phyloP scores from a whole-genome alignment of 1,140 invertebrate genomes.

The Drosophila kohkoa region DNA sequence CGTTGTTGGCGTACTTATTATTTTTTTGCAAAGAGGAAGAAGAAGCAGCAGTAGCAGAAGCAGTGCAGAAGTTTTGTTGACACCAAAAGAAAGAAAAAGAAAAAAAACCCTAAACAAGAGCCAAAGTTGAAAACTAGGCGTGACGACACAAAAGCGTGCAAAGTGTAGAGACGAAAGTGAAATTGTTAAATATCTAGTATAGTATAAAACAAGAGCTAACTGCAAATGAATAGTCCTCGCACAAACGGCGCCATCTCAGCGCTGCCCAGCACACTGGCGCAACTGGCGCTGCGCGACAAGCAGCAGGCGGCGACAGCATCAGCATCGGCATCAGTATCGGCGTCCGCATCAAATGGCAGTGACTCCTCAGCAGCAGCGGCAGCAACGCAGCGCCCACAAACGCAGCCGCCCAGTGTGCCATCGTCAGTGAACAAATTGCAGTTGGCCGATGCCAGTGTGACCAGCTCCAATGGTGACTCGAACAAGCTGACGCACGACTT shows the following conservation, averaged over 20 bases:
- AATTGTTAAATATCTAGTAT: slow-evolving; percentile 18
- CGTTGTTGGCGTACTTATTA: slow-evolving; percentile 60
- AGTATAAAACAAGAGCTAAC: slow-evolving; percentile 52
- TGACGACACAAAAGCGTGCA: slow-evolving; percentile 57
- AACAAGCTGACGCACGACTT: slow-evolving; percentile 81
- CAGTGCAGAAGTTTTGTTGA: slow-evolving; percentile 57
- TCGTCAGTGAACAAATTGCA: slow-evolving; percentile 46
- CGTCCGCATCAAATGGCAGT: slow-evolving; percentile 48
- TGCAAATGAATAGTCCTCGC: slow-evolving; percentile 83
- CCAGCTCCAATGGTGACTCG: slow-evolving; percentile 76
- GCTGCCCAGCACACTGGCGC: slow-evolving; percentile 80
- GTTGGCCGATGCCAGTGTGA: slow-evolving; percentile 52
- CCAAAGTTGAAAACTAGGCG: slow-evolving; percentile 72
- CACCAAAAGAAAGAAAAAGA: slow-evolving; percentile 54
- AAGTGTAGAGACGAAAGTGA: slow-evolving; percentile 52
- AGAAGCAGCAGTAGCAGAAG: slow-evolving; percentile 38
- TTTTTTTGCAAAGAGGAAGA: slow-evolving; percentile 48
- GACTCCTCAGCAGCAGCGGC: slow-evolving; percentile 57
- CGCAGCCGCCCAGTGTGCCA: slow-evolving; percentile 77
- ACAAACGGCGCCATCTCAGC: slow-evolving; percentile 80
- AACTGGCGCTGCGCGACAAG: slow-evolving; percentile 79
- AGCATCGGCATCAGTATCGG: slow-evolving; percentile 48
- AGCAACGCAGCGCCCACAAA: slow-evolving; percentile 61
- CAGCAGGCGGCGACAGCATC: slow-evolving; percentile 71
- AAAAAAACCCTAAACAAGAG: slow-evolving; percentile 67